Conservation (phyloP, 2,888 invertebrate genomes). For the Drosophila longiperda region DNA sequence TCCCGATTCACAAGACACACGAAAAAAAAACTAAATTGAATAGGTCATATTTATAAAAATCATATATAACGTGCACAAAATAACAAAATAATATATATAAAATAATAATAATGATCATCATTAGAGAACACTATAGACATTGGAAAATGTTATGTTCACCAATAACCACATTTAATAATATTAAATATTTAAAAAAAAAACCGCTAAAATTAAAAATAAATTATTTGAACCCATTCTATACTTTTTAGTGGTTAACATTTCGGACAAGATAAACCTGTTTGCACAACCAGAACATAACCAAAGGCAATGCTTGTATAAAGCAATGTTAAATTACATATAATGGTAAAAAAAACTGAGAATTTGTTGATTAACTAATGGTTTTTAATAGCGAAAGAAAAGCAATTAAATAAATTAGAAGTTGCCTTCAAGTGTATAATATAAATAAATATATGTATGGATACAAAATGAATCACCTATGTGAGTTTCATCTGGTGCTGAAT, state of each 20-base stretch:
- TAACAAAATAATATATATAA: not conserved
- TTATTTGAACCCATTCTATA: not conserved
- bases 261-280: constrained; percentile 3
- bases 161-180: not conserved
- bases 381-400: not conserved
- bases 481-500: constrained; percentile 1
- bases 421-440: not conserved
- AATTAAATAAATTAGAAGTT: not conserved
- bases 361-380: not conserved
- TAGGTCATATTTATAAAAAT: not conserved
- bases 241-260: not conserved
- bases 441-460: not conserved
- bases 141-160: not conserved
- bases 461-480: not conserved
- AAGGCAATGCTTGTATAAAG: constrained; percentile 13
- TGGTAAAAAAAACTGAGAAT: not conserved
- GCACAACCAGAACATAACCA: not conserved
- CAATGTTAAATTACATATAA: not conserved
- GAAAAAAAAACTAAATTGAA: not conserved
- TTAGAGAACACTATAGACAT: not conserved
- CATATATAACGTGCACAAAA: not conserved
- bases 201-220: not conserved
- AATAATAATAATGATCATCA: not conserved
- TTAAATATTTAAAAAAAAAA: not conserved
- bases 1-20: not conserved